Base-by-base conservation (phyloP, 2,888 invertebrate genomes). In the Drosophila engyochracea region DNA sequence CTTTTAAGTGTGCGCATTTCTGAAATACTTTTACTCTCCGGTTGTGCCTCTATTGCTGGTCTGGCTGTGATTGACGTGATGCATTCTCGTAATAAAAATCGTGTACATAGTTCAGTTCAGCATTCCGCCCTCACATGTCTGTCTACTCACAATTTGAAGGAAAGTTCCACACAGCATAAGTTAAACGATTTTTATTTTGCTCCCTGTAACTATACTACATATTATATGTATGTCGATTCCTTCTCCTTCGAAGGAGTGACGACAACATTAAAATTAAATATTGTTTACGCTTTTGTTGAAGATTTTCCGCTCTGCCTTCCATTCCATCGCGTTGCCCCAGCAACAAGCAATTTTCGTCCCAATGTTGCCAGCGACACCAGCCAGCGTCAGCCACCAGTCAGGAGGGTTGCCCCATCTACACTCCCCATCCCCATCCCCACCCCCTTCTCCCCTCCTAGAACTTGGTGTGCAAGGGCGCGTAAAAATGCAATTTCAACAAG, bases 401-500 rank as follows among this genome's bases (percentile, higher is more conserved):
- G 59, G 47, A 51, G 59, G 44, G 22, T 52, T 44, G 19, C 30
- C 33, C 30, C 47, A 25, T 47, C 22, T 9, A 10, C 30, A 41
- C n/a, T 16, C 12, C 10, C 3, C 51, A 51, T 5, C 25, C 16
- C 35, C 28, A 6, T 4, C 3, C 49, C 44, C 16, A 5, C 6
- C 16, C 28, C 57, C 65, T 49, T 37, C 53, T 1, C 55, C 53
- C 66, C 70, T 49, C 49, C 37, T 71, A 68, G 77, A 74, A 62
- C 77, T 77, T 53, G 57, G 74, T 89, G 88, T 76, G 89, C 90
- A 90, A 89, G 91, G 88, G 84, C 89, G 90, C 88, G 88, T 89
- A 88, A 90, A 90, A 88, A 88, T 88, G 88, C 88, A 88, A 90
- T 88, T 86, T 90, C 88, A 84, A 89, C 89, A 90, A 90, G 89